Conservation (phyloP, 2,888 invertebrate species). For the Autographa pulchrina region DNA sequence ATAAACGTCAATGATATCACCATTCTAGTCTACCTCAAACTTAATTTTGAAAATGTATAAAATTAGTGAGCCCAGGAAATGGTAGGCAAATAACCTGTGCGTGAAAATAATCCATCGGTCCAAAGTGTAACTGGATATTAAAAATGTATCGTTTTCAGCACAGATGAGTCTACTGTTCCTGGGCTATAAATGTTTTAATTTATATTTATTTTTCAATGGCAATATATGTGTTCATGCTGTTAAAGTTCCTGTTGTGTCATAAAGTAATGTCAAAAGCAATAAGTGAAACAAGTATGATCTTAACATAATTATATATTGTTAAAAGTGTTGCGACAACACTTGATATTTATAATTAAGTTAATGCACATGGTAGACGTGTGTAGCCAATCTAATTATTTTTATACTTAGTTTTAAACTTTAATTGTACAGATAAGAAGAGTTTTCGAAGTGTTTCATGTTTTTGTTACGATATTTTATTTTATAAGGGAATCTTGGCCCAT, state of each 20-base stretch:
- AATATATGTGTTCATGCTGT: neutral
- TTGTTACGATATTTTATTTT: neutral
- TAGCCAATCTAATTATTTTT: neutral
- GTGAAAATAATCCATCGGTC: neutral
- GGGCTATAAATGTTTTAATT: neutral
- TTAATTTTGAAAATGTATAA: neutral
- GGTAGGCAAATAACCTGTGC: neutral
- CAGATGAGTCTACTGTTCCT: neutral
- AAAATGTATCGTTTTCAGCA: neutral
- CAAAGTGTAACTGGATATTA: neutral
- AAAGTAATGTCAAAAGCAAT: neutral
- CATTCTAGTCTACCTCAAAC: conserved; percentile 6
- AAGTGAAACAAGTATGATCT: neutral
- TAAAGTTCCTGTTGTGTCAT: neutral
- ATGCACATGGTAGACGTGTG: neutral
- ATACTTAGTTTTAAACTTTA: neutral
- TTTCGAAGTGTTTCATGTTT: neutral
- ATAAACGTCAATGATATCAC: neutral
- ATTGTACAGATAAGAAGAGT: neutral
- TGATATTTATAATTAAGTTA: too few species aligned
- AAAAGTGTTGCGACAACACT: too few species aligned
- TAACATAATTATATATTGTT: neutral
- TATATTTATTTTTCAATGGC: too few species aligned
- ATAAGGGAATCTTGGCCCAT: neutral
- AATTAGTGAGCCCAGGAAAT: conserved; percentile 3